Percentiles rank a stretch among this genome's conserved stretches.
Conservation (phyloP, 2,113 vertebrate genomes). For the Dicerorhinus sumatrensis region DNA sequence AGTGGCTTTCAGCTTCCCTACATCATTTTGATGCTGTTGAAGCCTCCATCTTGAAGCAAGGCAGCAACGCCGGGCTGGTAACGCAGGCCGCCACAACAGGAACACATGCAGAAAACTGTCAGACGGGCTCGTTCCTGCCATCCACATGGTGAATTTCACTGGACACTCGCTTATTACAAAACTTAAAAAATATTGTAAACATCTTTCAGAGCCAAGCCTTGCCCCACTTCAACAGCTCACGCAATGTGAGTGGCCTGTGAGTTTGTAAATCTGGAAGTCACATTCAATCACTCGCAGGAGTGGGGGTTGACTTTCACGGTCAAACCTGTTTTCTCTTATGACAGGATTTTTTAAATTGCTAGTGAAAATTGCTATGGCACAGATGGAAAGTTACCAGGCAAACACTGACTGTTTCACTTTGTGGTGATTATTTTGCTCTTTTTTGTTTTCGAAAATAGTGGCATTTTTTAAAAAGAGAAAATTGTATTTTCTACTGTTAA, state of each 20-base stretch:
- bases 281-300: slow-evolving; percentile 33
- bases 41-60: neutral
- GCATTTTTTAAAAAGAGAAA: neutral
- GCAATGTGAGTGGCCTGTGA: slow-evolving; percentile 48
- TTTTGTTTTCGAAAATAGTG: slow-evolving; percentile 34
- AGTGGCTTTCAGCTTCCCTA: neutral
- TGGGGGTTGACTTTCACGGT: neutral
- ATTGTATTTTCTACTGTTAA: neutral
- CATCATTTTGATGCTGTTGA: neutral
- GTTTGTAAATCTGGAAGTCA: slow-evolving; percentile 70
- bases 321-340: slow-evolving; percentile 62
- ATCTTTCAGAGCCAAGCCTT: slow-evolving; percentile 56
- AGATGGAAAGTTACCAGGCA: slow-evolving; percentile 42
- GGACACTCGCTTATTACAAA: slow-evolving; percentile 67
- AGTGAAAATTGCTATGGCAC: slow-evolving; percentile 5
- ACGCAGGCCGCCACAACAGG: fast-evolving
- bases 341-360: slow-evolving; percentile 15
- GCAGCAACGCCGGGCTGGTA: neutral
- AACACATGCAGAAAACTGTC: neutral
- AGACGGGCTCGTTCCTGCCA: neutral
- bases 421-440: neutral
- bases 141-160: slow-evolving; percentile 59
- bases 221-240: neutral
- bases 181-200: slow-evolving; percentile 63
- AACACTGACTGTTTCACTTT: neutral